Conservation (phyloP, 2,113 vertebrate genomes). For the Oryzias woworae region DNA sequence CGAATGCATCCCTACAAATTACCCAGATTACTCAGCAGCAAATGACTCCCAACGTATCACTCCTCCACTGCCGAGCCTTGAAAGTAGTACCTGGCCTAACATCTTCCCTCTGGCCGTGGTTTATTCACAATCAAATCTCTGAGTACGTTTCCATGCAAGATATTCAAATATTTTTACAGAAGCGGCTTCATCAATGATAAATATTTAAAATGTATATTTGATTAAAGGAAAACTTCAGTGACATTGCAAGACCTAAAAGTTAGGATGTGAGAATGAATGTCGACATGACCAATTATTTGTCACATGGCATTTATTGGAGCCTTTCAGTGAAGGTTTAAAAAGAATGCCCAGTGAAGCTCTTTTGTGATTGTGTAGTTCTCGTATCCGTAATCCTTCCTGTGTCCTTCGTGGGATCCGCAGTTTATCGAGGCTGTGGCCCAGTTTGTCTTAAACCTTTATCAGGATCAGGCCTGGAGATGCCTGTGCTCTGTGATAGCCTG, state of each 20-base stretch:
- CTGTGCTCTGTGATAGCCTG: constrained; percentile 62
- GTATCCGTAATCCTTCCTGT: constrained; percentile 61
- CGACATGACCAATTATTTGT: constrained; percentile 68
- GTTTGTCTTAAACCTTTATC: constrained; percentile 58
- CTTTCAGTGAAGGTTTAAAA: constrained; percentile 51
- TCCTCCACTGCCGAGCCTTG: no score
- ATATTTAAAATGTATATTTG: no score
- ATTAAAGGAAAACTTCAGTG: constrained; percentile 11
- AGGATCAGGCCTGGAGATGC: constrained; percentile 57
- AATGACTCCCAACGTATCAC: no score
- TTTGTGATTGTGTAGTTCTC: constrained; percentile 63
- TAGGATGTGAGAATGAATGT: constrained; percentile 31
- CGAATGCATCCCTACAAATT: no score
- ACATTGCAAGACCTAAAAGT: constrained; percentile 50
- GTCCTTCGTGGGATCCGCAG: constrained; percentile 56
- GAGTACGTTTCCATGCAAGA: no score
- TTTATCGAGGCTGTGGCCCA: constrained; percentile 56
- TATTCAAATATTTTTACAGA: no score
- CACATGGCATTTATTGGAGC: constrained; percentile 50
- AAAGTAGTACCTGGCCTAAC: no score
- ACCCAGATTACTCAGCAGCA: no score
- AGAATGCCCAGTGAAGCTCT: constrained; percentile 48
- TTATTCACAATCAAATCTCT: no score
- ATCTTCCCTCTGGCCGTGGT: no score
- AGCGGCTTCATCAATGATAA: no score